Evolutionary conservation across 1,140 invertebrate species (phyloP), one percentile per base, ranked within the genome.

Genomic region (Uloborus diversus): DNA sequence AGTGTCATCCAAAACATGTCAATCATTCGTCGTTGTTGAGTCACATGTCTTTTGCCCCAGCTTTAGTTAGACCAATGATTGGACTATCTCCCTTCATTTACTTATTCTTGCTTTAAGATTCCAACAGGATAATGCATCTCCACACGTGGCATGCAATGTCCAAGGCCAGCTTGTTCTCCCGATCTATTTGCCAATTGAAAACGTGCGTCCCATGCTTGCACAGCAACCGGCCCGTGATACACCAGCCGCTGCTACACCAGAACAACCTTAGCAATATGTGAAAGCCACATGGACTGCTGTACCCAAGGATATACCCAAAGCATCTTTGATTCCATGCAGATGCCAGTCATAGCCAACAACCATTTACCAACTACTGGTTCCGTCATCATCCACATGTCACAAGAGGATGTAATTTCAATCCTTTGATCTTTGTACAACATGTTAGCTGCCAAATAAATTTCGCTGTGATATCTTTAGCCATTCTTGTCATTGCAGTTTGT

Each of bases 91-190:
- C 66, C 42, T 69, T 69, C 66, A 69, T 17, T 0, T 9, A 35
- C 51, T 69, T 35, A n/a, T n/a, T n/a, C 42, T 20, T 30, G 17
- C 42, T 5, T 35, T 20, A 13, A 51, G 3, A 51, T 69, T 69
- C 25, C 53, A 51, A 69, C 66, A 49, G 20, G 66, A 51, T 49
- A 69, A 49, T 69, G 37, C 37, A 13, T 42, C 0, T 1, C 53
- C 66, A 51, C 35, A 33, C 30, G 4, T 64, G 27, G 61, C 61
- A 69, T 20, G 66, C 66, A 69, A 30, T 28, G 35, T 51, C 33
- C 5, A 69, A 56, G 53, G 53, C 3, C 53, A 11, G 25, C 1
- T 20, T 20, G 53, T 56, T 56, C 1, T 56, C 20, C 53, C 9
- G 53, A 56, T 56, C 3, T 56, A 27, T 56, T 20, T 20, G 14